Conservation (phyloP, 35 echinoderm and acorn worm species). For the Lytechinus pictus region DNA sequence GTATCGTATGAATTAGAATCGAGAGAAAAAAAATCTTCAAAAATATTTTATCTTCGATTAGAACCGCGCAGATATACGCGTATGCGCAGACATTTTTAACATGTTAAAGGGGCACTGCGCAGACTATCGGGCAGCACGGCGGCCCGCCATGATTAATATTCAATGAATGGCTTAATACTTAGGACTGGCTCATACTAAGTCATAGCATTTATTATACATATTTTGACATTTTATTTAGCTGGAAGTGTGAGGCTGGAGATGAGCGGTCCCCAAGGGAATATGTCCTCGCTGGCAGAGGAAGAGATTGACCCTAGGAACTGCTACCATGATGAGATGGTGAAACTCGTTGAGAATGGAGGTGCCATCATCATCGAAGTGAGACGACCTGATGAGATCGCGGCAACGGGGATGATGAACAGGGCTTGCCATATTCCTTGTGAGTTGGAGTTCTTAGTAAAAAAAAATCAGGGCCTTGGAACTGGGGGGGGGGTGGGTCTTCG, state of each 20-base stretch:
- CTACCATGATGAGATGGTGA: slow-evolving; percentile 34
- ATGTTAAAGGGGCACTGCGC: too few species aligned
- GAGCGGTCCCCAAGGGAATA: background rate
- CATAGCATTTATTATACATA: background rate
- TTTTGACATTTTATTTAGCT: background rate
- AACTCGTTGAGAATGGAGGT: background rate
- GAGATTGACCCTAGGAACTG: background rate
- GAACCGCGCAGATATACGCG: too few species aligned
- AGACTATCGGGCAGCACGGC: too few species aligned
- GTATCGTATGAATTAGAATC: too few species aligned
- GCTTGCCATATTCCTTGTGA: slow-evolving; percentile 66
- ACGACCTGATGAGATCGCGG: slow-evolving; percentile 54
- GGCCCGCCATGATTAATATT: too few species aligned
- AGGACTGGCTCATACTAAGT: background rate
- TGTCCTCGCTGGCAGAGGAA: background rate
- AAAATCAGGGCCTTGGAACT: too few species aligned
- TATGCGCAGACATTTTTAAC: too few species aligned
- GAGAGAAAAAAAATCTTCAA: too few species aligned
- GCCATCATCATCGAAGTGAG: slow-evolving; percentile 58
- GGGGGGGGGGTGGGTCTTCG: too few species aligned
- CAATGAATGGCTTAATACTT: too few species aligned
- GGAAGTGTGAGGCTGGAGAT: background rate
- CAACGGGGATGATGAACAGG: slow-evolving; percentile 50
- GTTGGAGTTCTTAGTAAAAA: background rate
- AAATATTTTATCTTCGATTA: too few species aligned